Evolutionary conservation across 1,140 invertebrate genomes (phyloP), one percentile per base, ranked within the genome.

Genomic region (Sipha flava): DNA sequence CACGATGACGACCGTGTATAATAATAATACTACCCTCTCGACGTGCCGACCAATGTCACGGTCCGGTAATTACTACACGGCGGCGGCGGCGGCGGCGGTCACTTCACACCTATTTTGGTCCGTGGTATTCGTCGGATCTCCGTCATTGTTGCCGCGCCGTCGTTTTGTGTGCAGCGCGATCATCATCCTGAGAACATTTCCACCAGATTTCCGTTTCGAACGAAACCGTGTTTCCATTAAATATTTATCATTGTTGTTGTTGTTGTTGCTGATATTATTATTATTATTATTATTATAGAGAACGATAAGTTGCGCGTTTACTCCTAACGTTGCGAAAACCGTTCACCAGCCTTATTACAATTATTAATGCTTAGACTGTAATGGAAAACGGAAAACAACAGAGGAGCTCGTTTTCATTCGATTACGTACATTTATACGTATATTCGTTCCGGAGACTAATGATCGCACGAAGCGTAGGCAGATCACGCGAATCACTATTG

Each of bases 101-200:
- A 43, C 52, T 57, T 75, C 72, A 75, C 72, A 75, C 72, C 57
- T 37, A 40, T 75, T 75, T 75, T 75, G 72, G 57, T 75, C 72
- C 21, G 47, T 54, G 49, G 72, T 26, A 75, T 75, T 68, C 45
- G 43, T 75, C 72, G 49, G 21, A 7, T 40, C 21, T 40, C 10
- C 10, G 37, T 40, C 37, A 10, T 40, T 10, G 37, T 10, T n/a
- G n/a, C n/a, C n/a, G n/a, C 37, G 37, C 10, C 37, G 37, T 40
- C 37, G 37, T 40, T 10, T 4, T 16, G 10, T 26, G 23, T 14
- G 21, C 14, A 3, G 40, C 10, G 37, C 23, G 16, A 9, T n/a
- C 23, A 34, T 64, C 9, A 7, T 31, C 6, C 31, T 16, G 62
- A 66, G 34, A 37, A 66, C 34, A 66, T 68, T 45, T 68, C 40